Conservation (phyloP, 1,140 invertebrate species). For the Triops longicaudatus region DNA sequence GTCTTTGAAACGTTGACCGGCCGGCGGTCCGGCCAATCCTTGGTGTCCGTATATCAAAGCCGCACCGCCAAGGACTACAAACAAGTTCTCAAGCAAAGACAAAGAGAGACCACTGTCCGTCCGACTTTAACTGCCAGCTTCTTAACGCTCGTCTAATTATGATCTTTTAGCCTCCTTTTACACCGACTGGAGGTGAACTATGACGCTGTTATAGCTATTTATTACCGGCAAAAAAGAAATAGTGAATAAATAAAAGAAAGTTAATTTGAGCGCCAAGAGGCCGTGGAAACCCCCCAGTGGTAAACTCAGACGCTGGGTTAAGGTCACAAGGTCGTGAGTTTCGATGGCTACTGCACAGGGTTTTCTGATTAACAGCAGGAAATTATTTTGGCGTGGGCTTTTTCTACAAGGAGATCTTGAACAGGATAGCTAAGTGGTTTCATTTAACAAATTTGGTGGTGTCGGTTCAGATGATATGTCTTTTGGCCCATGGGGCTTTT, state of each 20-base stretch:
- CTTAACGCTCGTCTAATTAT: neutral
- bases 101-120: neutral
- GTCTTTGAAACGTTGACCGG: neutral
- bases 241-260: no score
- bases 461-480: neutral
- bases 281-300: neutral
- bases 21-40: neutral
- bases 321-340: neutral
- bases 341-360: neutral
- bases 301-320: neutral
- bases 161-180: neutral
- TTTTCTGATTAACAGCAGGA: conserved; percentile 9
- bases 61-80: neutral
- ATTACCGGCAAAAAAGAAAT: neutral
- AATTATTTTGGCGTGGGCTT: conserved; percentile 11
- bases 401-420: neutral
- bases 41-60: conserved; percentile 2
- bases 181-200: neutral
- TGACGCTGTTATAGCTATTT: neutral
- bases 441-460: neutral
- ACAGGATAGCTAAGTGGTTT: neutral
- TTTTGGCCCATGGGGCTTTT: neutral
- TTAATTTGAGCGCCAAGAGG: neutral
- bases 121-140: neutral
- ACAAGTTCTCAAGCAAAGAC: neutral